Conservation (phyloP, 2,113 vertebrate genomes). For the Alethe castanea region DNA sequence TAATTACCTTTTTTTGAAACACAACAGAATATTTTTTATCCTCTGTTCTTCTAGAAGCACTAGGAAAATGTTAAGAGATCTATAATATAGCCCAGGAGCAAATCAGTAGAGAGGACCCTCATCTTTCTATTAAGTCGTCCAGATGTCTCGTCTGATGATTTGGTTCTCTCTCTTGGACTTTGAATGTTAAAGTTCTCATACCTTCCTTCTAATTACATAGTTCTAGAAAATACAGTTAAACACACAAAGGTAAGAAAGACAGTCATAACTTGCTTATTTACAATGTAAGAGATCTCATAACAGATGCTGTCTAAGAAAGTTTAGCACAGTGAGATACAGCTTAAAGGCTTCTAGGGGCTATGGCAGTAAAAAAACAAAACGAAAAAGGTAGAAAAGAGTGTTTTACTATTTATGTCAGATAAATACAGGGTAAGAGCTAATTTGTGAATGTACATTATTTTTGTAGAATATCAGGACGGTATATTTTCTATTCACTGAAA, state of each 20-base stretch:
- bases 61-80: not conserved
- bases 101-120: not conserved
- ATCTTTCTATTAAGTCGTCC: not conserved
- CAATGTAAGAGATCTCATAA: not conserved
- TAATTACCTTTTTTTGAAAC: not conserved
- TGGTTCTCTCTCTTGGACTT: not conserved
- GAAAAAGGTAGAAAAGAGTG: not conserved
- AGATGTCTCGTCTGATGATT: not conserved
- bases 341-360: not conserved
- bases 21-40: not conserved
- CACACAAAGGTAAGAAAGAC: not conserved
- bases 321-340: not conserved
- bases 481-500: constrained; percentile 40
- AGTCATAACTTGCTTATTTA: not conserved
- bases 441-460: not conserved
- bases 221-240: not conserved
- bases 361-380: not conserved
- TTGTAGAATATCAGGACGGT: constrained; percentile 11
- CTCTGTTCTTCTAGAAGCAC: not conserved
- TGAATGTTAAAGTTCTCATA: not conserved
- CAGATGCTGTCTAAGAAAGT: not conserved
- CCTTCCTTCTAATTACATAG: not conserved
- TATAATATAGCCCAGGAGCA: not conserved
- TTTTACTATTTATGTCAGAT: not conserved
- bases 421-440: not conserved